phyloP scores from a whole-genome alignment of 1,140 invertebrate genomes.

The Sinella curviseta region DNA sequence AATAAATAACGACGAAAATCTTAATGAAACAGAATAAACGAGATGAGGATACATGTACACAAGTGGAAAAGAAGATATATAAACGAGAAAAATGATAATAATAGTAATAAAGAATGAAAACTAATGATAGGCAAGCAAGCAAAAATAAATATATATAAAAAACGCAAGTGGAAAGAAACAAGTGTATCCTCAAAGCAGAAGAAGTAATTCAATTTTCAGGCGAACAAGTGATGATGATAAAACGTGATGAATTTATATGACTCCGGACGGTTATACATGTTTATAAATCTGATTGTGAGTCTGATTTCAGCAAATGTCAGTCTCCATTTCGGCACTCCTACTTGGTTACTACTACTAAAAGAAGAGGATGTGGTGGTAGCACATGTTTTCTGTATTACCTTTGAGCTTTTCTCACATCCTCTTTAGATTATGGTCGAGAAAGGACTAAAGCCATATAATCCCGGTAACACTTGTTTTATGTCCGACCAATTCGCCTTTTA shows the following conservation, averaged over 20 bases:
- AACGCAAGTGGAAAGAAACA: no score
- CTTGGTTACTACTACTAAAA: not conserved
- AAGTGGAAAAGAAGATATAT: no score
- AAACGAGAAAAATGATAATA: no score
- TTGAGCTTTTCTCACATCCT: conserved; percentile 23
- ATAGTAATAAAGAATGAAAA: no score
- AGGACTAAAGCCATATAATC: conserved; percentile 22
- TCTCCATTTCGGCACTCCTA: not conserved
- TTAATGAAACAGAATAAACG: no score
- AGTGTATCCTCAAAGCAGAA: no score
- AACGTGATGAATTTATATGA: conserved; percentile 6
- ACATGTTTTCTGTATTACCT: conserved; percentile 14
- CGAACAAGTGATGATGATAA: not conserved
- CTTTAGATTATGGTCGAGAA: conserved; percentile 14
- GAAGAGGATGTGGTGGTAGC: not conserved
- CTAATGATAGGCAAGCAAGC: no score
- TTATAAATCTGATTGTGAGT: not conserved
- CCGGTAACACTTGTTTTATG: conserved; percentile 27
- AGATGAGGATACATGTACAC: no score
- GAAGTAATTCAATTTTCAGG: not conserved
- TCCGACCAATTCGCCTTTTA: not conserved
- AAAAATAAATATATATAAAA: no score
- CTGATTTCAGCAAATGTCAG: conserved; percentile 17
- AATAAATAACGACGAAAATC: no score
- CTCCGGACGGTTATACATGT: not conserved